Conservation (phyloP, 2,797 vertebrate species). For the Syndactyla subalaris region DNA sequence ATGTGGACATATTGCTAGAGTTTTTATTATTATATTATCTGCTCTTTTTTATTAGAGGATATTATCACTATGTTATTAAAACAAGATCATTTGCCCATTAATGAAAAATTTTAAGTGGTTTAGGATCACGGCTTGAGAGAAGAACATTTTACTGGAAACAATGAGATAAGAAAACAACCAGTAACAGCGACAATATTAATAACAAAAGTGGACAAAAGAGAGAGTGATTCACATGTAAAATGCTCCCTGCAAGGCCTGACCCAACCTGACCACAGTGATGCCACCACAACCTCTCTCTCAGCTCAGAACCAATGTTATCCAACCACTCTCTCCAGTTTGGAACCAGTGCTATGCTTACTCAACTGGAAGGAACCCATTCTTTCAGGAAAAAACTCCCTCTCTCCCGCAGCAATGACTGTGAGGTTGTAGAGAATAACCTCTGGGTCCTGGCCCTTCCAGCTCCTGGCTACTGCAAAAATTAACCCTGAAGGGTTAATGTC, state of each 20-base stretch:
- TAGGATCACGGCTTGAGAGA: not conserved
- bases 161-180: not conserved
- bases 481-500: not conserved
- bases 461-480: not conserved
- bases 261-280: not conserved
- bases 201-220: not conserved
- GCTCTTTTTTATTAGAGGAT: not conserved
- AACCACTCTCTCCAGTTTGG: not conserved
- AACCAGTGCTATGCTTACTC: not conserved
- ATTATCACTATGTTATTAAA: not conserved
- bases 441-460: no score
- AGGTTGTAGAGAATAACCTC: not conserved
- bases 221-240: not conserved
- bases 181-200: not conserved
- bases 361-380: not conserved
- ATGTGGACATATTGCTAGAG: no score
- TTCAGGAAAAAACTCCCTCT: not conserved
- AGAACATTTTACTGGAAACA: not conserved
- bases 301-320: not conserved
- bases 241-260: not conserved
- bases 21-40: not conserved
- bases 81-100: not conserved
- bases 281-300: not conserved
- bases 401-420: not conserved
- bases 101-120: not conserved